Conservation (phyloP, 2,113 vertebrate genomes). For the Polyodon spathula region DNA sequence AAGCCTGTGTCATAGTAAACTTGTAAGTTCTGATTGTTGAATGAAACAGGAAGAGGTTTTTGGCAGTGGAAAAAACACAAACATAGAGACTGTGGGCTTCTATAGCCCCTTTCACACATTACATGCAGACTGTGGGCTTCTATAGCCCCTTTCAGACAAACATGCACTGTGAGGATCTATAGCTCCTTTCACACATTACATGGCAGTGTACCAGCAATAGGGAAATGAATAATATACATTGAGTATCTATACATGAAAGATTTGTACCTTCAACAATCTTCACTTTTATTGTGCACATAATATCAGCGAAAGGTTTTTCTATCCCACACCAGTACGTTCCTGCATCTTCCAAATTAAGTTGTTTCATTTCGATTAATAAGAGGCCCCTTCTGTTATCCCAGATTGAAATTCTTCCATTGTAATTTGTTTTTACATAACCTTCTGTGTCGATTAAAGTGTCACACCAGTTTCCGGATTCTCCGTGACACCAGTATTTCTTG, state of each 20-base stretch:
- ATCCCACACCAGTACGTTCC: conserved; percentile 57
- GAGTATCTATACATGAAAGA: too few species aligned
- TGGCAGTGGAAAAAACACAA: too few species aligned
- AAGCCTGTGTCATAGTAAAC: too few species aligned
- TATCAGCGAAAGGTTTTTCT: conserved; percentile 40
- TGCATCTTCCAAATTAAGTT: conserved; percentile 33
- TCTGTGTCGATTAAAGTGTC: conserved; percentile 47
- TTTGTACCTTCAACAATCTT: conserved; percentile 44
- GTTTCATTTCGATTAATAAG: conserved; percentile 34
- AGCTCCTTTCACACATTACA: neutral
- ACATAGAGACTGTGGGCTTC: too few species aligned
- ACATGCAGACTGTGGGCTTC: too few species aligned
- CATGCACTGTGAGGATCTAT: too few species aligned
- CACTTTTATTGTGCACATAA: conserved; percentile 43
- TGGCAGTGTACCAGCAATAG: neutral
- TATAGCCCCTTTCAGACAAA: neutral
- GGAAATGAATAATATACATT: neutral
- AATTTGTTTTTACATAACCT: neutral
- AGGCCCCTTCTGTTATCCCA: conserved; percentile 6
- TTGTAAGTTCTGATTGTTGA: too few species aligned
- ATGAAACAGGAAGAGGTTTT: too few species aligned
- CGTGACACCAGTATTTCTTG: conserved; percentile 58
- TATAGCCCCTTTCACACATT: neutral
- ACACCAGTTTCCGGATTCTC: conserved; percentile 34
- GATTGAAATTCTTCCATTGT: conserved; percentile 18